Percentiles rank a stretch among this genome's conserved stretches.
Conservation (phyloP, 2,888 invertebrate species). For the Tipula vernalis region DNA sequence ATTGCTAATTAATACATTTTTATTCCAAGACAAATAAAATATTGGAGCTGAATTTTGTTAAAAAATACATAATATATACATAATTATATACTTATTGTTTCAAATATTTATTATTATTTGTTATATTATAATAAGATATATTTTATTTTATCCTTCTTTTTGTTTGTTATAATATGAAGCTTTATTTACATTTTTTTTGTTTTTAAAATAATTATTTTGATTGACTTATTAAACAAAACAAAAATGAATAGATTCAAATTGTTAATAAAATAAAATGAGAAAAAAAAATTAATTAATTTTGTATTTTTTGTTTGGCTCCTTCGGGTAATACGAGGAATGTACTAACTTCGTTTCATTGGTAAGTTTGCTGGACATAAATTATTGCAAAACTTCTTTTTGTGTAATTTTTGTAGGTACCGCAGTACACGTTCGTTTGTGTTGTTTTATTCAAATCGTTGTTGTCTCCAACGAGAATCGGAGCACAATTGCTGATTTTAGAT, state of each 20-base stretch:
- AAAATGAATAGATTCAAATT: background rate
- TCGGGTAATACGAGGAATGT: too few relatives aligned
- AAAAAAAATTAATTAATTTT: background rate
- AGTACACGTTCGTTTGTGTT: too few relatives aligned
- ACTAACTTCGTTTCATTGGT: too few relatives aligned
- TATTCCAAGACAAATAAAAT: background rate
- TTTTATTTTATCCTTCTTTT: background rate
- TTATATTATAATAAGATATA: background rate
- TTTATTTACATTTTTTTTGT: background rate
- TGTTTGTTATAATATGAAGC: background rate
- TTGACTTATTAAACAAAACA: background rate
- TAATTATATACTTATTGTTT: background rate
- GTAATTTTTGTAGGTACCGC: too few relatives aligned
- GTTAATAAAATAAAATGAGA: background rate
- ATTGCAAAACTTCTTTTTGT: too few relatives aligned
- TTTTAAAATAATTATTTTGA: background rate
- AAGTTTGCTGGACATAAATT: too few relatives aligned
- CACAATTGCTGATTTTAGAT: too few relatives aligned
- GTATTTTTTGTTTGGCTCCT: background rate
- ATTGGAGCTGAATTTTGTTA: background rate
- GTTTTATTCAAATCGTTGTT: too few relatives aligned
- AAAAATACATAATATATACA: background rate
- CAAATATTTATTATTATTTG: background rate
- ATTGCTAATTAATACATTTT: background rate
- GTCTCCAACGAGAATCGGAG: too few relatives aligned